A percentile compares a stretch with the other conserved stretches of the same genome.
Evolutionary conservation across 2,113 vertebrate genomes (phyloP).

Genomic region (Lutjanus erythropterus): DNA sequence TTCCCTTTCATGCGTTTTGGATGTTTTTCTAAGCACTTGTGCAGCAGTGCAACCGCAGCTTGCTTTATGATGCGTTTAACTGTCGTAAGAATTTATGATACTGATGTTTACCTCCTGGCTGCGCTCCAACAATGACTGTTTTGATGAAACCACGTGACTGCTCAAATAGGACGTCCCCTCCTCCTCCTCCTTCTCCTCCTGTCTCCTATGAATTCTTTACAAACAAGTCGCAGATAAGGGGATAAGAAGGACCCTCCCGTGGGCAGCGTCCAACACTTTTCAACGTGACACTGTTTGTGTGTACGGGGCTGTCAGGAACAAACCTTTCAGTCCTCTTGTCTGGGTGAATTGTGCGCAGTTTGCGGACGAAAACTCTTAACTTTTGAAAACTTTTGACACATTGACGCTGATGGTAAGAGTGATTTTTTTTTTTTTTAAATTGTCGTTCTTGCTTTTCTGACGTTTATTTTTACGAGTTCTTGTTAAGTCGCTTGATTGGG

Average conservation of each 20-base stretch:
- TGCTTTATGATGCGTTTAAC: not conserved
- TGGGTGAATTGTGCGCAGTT: not conserved
- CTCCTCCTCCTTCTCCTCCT: not conserved
- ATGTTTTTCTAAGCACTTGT: too few relatives aligned
- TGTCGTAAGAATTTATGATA: not conserved
- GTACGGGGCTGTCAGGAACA: slow-evolving; percentile 24
- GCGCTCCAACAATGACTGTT: slow-evolving; percentile 58
- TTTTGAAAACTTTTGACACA: not conserved
- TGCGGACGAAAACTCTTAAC: not conserved
- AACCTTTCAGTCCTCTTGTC: not conserved
- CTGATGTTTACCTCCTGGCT: slow-evolving; percentile 14
- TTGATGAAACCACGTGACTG: slow-evolving; percentile 74
- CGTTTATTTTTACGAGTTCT: not conserved
- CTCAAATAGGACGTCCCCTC: slow-evolving; percentile 60
- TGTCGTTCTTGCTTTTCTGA: not conserved
- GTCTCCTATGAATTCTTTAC: slow-evolving; percentile 49
- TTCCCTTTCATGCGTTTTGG: not conserved
- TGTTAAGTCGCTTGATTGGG: not conserved
- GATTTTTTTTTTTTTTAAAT: fast-evolving
- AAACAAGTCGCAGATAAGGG: slow-evolving; percentile 66
- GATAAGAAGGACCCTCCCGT: not conserved
- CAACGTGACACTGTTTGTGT: slow-evolving; percentile 42
- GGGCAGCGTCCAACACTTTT: slow-evolving; percentile 15
- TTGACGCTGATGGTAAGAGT: slow-evolving; percentile 72
- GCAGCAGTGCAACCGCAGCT: not conserved